These are phyloP conservation scores for Parochlus steinenii DNA, from an alignment of 2,888 invertebrate genomes.

Conservation along the genomic window DNA sequence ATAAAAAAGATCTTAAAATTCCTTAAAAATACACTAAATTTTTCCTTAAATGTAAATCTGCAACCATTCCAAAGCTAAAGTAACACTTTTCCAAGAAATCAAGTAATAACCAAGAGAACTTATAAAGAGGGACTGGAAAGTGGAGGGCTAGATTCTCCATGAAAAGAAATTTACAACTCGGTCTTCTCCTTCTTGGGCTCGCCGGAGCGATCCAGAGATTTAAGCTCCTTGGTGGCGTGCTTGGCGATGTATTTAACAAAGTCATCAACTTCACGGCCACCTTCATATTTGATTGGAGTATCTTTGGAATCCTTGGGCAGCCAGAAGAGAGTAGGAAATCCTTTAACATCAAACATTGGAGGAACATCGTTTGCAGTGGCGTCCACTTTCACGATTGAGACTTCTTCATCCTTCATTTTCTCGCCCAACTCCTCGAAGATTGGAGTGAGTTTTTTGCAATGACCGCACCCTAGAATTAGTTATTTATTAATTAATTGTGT, in stretches of 20 bases:
- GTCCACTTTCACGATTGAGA: conserved; percentile 93
- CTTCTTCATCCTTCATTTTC: conserved; percentile 69
- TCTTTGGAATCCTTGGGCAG: conserved; percentile 65
- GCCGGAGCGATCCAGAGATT: conserved; percentile 75
- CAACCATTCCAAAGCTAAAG: too few species aligned
- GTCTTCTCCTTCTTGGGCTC: conserved; percentile 38
- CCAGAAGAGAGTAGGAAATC: conserved; percentile 98
- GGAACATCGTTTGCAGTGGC: conserved; percentile 98
- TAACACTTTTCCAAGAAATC: too few species aligned
- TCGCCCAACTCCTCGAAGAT: conserved; percentile 86
- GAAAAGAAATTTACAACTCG: conserved; percentile 37
- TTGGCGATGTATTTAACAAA: conserved; percentile 89
- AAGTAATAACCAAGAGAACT: too few species aligned
- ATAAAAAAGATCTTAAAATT: too few species aligned
- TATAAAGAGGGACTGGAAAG: too few species aligned
- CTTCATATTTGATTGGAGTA: conserved; percentile 75
- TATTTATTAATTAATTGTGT: neutral
- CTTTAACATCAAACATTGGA: conserved; percentile 71
- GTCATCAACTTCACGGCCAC: conserved; percentile 84
- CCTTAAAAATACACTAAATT: too few species aligned
- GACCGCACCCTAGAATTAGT: conserved; percentile 51
- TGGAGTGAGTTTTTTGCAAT: conserved; percentile 92
- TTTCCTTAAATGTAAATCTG: too few species aligned
- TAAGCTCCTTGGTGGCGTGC: conserved; percentile 76
- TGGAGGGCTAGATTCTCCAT: too few species aligned